These are phyloP conservation scores for Gallinago nigripennis DNA, from an alignment of 2,797 vertebrate species.

Conservation along the genomic window DNA sequence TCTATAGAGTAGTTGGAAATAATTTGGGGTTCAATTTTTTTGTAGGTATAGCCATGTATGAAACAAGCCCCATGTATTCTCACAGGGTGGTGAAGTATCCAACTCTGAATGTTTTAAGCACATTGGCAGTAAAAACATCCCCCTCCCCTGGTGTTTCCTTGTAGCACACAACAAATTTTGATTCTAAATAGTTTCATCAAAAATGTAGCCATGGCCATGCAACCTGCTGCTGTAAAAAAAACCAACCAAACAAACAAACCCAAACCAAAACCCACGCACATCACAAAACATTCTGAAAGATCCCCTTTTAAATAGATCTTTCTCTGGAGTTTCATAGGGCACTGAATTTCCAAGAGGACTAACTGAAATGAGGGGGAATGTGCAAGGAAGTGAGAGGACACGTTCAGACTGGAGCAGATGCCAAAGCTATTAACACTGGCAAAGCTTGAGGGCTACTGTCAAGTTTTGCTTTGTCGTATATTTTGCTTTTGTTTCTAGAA, in stretches of 20 bases:
- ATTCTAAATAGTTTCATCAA: neutral
- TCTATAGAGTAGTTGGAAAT: neutral
- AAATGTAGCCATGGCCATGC: neutral
- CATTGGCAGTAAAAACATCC: neutral
- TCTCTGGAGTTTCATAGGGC: neutral
- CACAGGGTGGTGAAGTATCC: neutral
- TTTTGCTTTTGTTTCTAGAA: constrained; percentile 35
- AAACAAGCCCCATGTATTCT: neutral
- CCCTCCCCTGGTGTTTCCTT: neutral
- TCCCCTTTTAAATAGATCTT: neutral
- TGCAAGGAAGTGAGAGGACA: neutral
- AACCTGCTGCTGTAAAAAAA: neutral
- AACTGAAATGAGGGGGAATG: neutral
- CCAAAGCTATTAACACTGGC: constrained; percentile 41
- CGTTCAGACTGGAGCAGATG: constrained; percentile 56
- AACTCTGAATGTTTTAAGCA: neutral
- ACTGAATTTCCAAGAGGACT: neutral
- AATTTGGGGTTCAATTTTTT: neutral
- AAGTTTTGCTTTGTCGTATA: constrained; percentile 34
- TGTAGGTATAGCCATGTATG: neutral
- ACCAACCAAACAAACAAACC: no score
- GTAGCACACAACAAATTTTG: neutral
- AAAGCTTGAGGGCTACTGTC: constrained; percentile 38
- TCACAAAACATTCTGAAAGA: neutral
- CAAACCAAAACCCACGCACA: no score